These are phyloP conservation scores for Notamacropus eugenii DNA, from an alignment of 2,797 vertebrate genomes.

Conservation along the genomic window DNA sequence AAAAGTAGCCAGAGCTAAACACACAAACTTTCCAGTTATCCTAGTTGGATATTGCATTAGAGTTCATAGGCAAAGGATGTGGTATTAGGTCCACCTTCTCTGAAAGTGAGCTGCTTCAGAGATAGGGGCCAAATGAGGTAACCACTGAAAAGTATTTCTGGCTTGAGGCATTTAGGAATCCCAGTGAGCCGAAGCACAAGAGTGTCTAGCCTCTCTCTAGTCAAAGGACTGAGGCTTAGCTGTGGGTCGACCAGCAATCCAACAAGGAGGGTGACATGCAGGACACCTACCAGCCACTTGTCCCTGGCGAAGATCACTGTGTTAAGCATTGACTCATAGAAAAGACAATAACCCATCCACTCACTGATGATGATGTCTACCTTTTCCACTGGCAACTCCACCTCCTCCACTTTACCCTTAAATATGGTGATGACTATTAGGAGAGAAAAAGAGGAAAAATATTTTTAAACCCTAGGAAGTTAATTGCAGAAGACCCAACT, in stretches of 20 bases:
- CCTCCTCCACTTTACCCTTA: conserved; percentile 98
- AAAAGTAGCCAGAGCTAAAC: background rate
- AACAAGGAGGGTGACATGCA: conserved; percentile 42
- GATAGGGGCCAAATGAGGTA: background rate
- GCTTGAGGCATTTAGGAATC: conserved; percentile 8
- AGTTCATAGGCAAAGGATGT: background rate
- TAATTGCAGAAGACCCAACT: conserved; percentile 48
- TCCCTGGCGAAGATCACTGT: conserved; percentile 98
- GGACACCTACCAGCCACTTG: conserved; percentile 96
- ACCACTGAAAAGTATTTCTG: background rate
- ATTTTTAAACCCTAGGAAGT: conserved; percentile 80
- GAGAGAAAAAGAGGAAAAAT: background rate
- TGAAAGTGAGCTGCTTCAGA: conserved; percentile 1
- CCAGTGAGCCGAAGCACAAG: background rate
- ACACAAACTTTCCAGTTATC: background rate
- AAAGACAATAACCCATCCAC: conserved; percentile 99
- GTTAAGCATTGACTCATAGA: conserved; percentile 99
- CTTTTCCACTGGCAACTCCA: conserved; percentile 95
- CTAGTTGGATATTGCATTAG: rapidly evolving
- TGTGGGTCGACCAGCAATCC: conserved; percentile 6
- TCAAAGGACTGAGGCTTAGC: background rate
- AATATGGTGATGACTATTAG: conserved; percentile 96
- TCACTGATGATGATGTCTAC: conserved; percentile 99
- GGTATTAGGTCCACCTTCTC: background rate
- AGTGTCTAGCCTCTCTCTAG: background rate